Percentiles rank a stretch among this genome's conserved stretches.
These are phyloP conservation scores for Lucilia cuprina DNA, from an alignment of 1,140 invertebrate species.

Conservation along the genomic window DNA sequence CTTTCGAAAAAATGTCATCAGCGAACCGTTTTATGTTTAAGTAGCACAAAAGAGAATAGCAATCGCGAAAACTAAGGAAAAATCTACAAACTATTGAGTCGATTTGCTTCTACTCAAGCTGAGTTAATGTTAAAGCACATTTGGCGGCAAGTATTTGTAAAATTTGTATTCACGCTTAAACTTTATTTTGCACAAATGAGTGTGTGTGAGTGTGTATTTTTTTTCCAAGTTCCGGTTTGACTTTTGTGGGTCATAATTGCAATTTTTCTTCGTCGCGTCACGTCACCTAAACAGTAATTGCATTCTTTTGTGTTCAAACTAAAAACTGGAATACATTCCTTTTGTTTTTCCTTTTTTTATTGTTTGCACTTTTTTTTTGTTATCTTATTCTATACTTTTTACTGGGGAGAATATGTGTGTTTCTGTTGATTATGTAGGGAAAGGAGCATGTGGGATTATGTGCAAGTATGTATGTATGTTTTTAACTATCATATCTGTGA, in stretches of 20 bases:
- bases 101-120: no score
- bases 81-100: no score
- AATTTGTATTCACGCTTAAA: background rate
- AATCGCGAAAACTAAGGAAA: no score
- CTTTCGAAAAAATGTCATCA: no score
- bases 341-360: background rate
- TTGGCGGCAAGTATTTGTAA: background rate
- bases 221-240: constrained; percentile 9
- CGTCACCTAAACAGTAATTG: constrained; percentile 27
- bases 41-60: no score
- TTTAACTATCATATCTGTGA: background rate
- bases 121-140: no score
- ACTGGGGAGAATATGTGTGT: no score
- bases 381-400: no score
- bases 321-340: constrained; percentile 15
- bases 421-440: no score
- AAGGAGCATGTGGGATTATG: no score
- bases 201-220: background rate
- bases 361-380: background rate
- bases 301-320: constrained; percentile 32
- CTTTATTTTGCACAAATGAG: background rate
- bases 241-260: constrained; percentile 35
- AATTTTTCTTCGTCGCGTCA: constrained; percentile 33
- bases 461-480: background rate
- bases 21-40: no score